Evolutionary conservation across 1,140 invertebrate genomes (phyloP), one percentile per base, ranked within the genome.

Genomic region (Trichomalopsis sarcophagae): DNA sequence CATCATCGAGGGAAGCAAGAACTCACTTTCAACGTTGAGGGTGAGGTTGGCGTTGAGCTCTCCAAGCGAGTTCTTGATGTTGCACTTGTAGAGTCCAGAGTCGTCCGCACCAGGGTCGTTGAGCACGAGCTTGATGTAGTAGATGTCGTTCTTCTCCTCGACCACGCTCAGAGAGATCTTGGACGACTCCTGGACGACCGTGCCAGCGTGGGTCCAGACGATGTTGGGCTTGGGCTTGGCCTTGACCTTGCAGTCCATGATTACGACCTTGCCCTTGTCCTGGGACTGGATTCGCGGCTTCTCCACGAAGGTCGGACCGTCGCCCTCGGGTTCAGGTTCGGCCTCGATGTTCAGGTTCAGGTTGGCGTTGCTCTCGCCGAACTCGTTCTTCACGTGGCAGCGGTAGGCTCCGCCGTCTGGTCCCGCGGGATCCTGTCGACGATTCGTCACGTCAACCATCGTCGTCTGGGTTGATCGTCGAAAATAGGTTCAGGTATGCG

Each of bases 341-440:
- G 97, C 97, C 94, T 99, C 98, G 91, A 99, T 99, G 93, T 99
- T 99, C 75, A 99, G 94, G 91, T 99, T 99, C 9, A 99, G 94
- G 93, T 99, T 99, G 68, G 99, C 99, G 92, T 99, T 99, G 87
- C 98, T 98, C 94, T 99, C 98, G 79, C 99, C 99, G 91, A 96
- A 97, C 92, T 98, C 98, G 92, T 99, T 99, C 92, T 97, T 96
- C 13, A 99, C 98, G 92, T 99, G 97, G 94, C 98, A 99, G 91
- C 98, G 96, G 94, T 99, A 99, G 82, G 98, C 97, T 71, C 99
- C 99, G 90, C 98, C 98, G 94, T 99, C 99, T 86, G 97, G 96
- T 90, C 96, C 97, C 78, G 97, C 95, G 82, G 99, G 99, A 93
- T 99, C 98, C 96, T 99, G 92, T 86, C 2, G 30, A 71, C 7